Evolutionary conservation across 53 echinoderm and acorn worm genomes (phyloP).

Genomic region (Arbacia lixula): DNA sequence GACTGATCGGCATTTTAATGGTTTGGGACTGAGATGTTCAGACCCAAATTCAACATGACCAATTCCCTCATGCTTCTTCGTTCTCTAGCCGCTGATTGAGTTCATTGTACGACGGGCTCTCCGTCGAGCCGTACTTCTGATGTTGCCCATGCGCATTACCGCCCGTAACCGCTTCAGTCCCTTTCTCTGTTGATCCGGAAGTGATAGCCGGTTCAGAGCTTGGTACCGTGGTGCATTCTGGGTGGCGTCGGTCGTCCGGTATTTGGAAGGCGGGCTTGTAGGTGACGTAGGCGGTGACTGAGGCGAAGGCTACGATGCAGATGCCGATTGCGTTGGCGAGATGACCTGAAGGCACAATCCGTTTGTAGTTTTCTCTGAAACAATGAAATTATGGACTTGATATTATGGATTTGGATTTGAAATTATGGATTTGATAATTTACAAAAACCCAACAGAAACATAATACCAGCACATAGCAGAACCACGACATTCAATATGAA

Average conservation of each 20-base stretch:
- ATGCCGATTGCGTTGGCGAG: slow-evolving; percentile 39
- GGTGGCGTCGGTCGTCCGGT: slow-evolving; percentile 33
- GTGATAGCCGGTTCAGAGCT: neutral
- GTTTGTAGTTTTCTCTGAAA: slow-evolving; percentile 37
- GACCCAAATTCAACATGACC: too few relatives aligned
- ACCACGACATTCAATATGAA: too few relatives aligned
- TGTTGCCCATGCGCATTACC: neutral
- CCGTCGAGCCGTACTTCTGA: slow-evolving; percentile 16
- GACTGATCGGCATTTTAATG: too few relatives aligned
- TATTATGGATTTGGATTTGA: too few relatives aligned
- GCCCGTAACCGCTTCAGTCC: neutral
- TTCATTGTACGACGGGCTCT: slow-evolving; percentile 20
- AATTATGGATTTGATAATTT: too few relatives aligned
- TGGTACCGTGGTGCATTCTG: slow-evolving; percentile 22
- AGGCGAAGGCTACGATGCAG: slow-evolving; percentile 39
- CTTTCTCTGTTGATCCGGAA: slow-evolving; percentile 15
- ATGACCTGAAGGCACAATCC: slow-evolving; percentile 34
- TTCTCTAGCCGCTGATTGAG: neutral
- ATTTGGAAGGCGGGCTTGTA: slow-evolving; percentile 54
- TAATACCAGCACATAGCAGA: too few relatives aligned
- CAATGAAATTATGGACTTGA: neutral
- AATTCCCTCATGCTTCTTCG: slow-evolving; percentile 22
- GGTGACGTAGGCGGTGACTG: slow-evolving; percentile 18
- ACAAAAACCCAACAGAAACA: too few relatives aligned
- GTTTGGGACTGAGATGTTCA: too few relatives aligned